Evolutionary conservation across 2,888 invertebrate genomes (phyloP).

Genomic region (Amphimallon solstitiale): DNA sequence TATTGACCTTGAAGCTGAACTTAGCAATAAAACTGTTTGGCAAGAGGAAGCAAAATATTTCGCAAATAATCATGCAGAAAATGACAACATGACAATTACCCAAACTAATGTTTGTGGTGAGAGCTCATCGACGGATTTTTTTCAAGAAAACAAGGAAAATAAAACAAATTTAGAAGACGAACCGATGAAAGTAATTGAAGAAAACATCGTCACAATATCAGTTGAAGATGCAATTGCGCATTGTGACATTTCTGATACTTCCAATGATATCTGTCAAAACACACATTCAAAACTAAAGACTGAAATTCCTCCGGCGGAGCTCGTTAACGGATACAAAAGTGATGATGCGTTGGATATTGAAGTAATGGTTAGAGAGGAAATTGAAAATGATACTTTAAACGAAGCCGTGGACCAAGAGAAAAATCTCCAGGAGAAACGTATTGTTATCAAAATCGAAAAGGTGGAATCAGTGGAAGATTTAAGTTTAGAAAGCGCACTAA

Average conservation of each 20-base stretch:
- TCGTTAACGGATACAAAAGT: too few relatives aligned
- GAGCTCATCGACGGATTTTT: background rate
- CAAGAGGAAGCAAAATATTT: too few relatives aligned
- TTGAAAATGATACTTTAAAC: background rate
- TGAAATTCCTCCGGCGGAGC: too few relatives aligned
- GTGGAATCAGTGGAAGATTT: conserved; percentile 1
- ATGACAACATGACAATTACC: too few relatives aligned
- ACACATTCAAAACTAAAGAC: too few relatives aligned
- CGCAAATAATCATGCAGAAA: background rate
- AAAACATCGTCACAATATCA: background rate
- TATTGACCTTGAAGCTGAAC: too few relatives aligned
- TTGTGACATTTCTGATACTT: background rate
- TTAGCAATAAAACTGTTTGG: too few relatives aligned
- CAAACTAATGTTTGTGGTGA: too few relatives aligned
- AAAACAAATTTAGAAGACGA: conserved; percentile 12
- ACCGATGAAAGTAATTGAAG: too few relatives aligned
- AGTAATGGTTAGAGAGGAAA: too few relatives aligned
- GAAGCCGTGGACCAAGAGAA: background rate
- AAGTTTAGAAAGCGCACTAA: conserved; percentile 21
- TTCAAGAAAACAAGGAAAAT: conserved; percentile 17
- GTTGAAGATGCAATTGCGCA: background rate
- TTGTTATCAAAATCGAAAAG: background rate
- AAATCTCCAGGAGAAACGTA: background rate
- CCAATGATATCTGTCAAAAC: too few relatives aligned
- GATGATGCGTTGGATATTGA: background rate